Evolutionary conservation across 1,140 invertebrate genomes (phyloP), one percentile per base, ranked within the genome.

Genomic region (Tetraneura akinire): DNA sequence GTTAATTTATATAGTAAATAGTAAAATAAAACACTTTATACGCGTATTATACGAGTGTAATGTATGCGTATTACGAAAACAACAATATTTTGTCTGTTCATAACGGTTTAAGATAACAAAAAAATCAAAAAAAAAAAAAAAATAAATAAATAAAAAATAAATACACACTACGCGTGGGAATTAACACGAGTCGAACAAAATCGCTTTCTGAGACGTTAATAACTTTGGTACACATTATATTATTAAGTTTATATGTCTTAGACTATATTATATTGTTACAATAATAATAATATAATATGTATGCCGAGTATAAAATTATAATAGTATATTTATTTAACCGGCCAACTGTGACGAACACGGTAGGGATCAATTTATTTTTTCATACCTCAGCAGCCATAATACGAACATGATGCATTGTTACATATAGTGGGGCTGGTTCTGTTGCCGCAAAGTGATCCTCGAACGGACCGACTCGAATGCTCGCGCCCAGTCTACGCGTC

Each of bases 221-320:
- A 37, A 37, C 8, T 37, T 4, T 37, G 3, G 8, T 37, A 37
- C 8, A 37, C 8, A n/a, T 8, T 4, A 37, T 37, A 37, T 37
- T 8, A 37, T 37, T 3, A 8, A 37, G 8, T 4, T 37, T 37
- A 37, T 37, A 37, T 37, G 32, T 37, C 3, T 37, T 37, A 57
- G 4, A 26, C 26, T 29, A 26, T 57, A 26, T 57, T n/a, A n/a
- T 53, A 29, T 13, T 23, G 26, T 60, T 60, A 29, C 1, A 3
- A 55, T 57, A 14, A 14, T 14, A 23, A 21, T 23, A 26, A 23
- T 23, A 23, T 57, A 23, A 57, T 14, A 23, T 23, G 21, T 60
- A 60, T 9, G 57, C 32, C 18, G 60, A 32, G 60, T 62, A 62
- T 62, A 62, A 62, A 62, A 29, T n/a, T n/a, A n/a, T 14, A 37